These are phyloP conservation scores for Micrasema longulum DNA, from an alignment of 1,140 invertebrate genomes.

Conservation along the genomic window DNA sequence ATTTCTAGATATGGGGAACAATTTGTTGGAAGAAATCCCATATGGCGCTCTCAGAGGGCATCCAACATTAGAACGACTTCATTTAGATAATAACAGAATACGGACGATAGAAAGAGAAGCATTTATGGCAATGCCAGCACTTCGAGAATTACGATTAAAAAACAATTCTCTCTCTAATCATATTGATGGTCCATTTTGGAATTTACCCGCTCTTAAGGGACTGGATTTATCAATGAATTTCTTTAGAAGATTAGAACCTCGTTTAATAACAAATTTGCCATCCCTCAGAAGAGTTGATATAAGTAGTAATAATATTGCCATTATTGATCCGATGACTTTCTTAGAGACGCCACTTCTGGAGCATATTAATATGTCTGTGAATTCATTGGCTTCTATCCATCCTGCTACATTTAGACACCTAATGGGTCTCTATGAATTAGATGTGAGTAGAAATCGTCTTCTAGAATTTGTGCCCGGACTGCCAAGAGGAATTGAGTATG, in stretches of 20 bases:
- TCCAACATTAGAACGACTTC: constrained; percentile 80
- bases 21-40: constrained; percentile 79
- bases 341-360: constrained; percentile 78
- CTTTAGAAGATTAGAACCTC: constrained; percentile 77
- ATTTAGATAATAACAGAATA: constrained; percentile 84
- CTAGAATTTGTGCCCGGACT: constrained; percentile 78
- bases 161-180: constrained; percentile 82
- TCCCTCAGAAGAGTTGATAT: constrained; percentile 82
- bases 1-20: constrained; percentile 82
- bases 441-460: constrained; percentile 81
- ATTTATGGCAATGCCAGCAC: constrained; percentile 83
- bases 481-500: constrained; percentile 80
- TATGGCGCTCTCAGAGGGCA: constrained; percentile 82
- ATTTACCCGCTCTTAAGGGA: constrained; percentile 83
- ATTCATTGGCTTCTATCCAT: constrained; percentile 76
- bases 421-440: constrained; percentile 80
- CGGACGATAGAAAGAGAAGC: constrained; percentile 79
- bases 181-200: constrained; percentile 79
- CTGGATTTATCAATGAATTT: constrained; percentile 84
- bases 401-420: constrained; percentile 81
- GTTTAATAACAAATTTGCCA: constrained; percentile 79
- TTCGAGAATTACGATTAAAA: constrained; percentile 81
- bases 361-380: constrained; percentile 82
- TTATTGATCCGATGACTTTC: constrained; percentile 80
- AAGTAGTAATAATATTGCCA: constrained; percentile 79